Evolutionary conservation across 2,113 vertebrate genomes (phyloP), one percentile per base, ranked within the genome.

Genomic region (Oryzias javanicus): DNA sequence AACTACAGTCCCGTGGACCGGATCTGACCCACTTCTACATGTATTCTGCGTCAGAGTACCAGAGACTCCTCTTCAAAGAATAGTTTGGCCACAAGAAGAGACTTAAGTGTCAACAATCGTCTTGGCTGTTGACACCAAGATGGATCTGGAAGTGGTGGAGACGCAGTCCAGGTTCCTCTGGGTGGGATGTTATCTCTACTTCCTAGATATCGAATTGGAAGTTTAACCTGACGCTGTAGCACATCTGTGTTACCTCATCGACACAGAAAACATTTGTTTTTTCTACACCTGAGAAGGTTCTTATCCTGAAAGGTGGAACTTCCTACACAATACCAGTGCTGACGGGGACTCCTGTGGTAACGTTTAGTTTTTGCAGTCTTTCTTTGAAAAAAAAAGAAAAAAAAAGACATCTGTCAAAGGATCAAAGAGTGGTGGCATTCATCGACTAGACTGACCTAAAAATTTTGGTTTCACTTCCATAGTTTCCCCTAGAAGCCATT

Each of bases 391-490:
- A 71, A 69, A 42, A 48, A n/a, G n/a, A 78, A 68, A 71, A 69
- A 42, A 69, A 54, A 22, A 15, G 49, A 29, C 50, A 52, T 62
- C 7, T 42, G 14, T n/a, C 25, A 4, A 7, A 52, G 64, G 40
- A 77, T 63, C 42, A 69, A 60, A 64, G 53, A 70, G 25, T 48
- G 54, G 51, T 66, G 74, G 75, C 83, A 81, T 79, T 74, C 53
- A 75, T 4, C 13, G 44, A 79, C 59, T 29, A 68, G 48, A 53
- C 64, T 40, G 66, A 82, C 68, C 74, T 49, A 76, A 58, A 67
- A 67, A 71, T 71, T 29, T 63, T 45, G 79, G 57, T 74, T 54
- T 0, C 24, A 78, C 64, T 80, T 86, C 35, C 67, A 74, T 78
- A 66, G 60, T 60, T 79, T 74, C 20, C 59, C 35, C 77, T 42